Base-by-base conservation (phyloP, 2,888 invertebrate species). In the Ommatoiulus sabulosus region DNA sequence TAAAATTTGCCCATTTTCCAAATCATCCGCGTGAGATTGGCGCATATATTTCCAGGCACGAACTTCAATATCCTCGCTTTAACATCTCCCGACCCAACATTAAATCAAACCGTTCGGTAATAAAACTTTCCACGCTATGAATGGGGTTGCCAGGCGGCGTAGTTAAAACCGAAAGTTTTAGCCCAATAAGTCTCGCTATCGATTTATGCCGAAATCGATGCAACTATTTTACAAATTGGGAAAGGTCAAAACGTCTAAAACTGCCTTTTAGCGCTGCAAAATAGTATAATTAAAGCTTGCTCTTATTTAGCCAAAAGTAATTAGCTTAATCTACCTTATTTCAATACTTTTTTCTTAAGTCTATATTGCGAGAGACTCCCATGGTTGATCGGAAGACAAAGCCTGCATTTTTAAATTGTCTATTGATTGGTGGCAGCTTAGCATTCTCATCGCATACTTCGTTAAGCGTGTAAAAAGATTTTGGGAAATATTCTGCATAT, bases 91-190 rank as follows among this genome's bases (percentile, higher is more conserved):
- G 12, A 35, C 12, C 80, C 35, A 80, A 43, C 80, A 80, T 80
- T 80, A 80, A 80, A 80, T 80, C 80, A 80, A 80, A 80, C 80
- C 80, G 80, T 80, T 80, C 80, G 35, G 80, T 80, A 80, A 80
- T 80, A 80, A 80, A 80, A 80, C 80, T 24, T 80, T 80, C 80
- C 35, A 35, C 35, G 80, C 80, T 80, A 80, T 80, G 35, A 80
- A 80, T 80, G 80, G 24, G 57, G 80, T 80, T 12, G 35, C 80
- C 35, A 80, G 12, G 35, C 3, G 80, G 80, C 80, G 24, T 80
- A 80, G 80, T 80, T 80, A 80, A 80, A 80, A 80, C 80, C 35
- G 4, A 80, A 52, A 80, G 80, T 80, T 80, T 80, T 35, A 24
- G 35, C 10, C 80, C 80, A 80, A 80, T 12, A 80, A 80, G 80